Percentiles rank a stretch among this genome's conserved stretches.
Evolutionary conservation across 2,797 vertebrate genomes (phyloP).

Genomic region (Diplodus puntazzo): DNA sequence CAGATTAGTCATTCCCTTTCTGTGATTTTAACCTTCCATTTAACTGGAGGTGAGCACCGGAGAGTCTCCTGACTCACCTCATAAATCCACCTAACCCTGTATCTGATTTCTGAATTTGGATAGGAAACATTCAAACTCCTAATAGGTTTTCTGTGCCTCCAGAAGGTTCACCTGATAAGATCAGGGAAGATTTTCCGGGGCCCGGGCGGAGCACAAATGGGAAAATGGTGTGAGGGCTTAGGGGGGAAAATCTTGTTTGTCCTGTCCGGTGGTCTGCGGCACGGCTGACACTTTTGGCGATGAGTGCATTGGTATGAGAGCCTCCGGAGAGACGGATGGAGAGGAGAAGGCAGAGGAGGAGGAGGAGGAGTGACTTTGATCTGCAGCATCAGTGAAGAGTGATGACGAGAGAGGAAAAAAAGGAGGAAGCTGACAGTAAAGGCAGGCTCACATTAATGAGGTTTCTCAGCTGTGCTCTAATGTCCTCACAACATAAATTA

Average conservation of each 20-base stretch:
- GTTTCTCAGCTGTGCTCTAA: conserved; percentile 20
- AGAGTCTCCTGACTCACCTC: conserved; percentile 38
- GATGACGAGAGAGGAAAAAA: conserved; percentile 19
- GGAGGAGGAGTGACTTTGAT: conserved; percentile 38
- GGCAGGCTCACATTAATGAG: conserved; percentile 11
- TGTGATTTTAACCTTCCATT: conserved; percentile 25
- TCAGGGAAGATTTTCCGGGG: conserved; percentile 60
- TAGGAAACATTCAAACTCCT: conserved; percentile 61
- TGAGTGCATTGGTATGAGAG: conserved; percentile 51
- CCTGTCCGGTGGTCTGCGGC: conserved; percentile 58
- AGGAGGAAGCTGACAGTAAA: conserved; percentile 24
- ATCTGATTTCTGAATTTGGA: conserved; percentile 69
- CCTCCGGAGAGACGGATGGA: conserved; percentile 38
- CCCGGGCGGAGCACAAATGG: conserved; percentile 42
- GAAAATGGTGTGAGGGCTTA: conserved; percentile 54
- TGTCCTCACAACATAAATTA: conserved; percentile 36
- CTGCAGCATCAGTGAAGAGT: conserved; percentile 41
- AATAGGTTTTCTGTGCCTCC: conserved; percentile 61
- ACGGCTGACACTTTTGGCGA: conserved; percentile 39
- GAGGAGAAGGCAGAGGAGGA: conserved; percentile 13
- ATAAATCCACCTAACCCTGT: conserved; percentile 47
- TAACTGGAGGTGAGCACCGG: conserved; percentile 31
- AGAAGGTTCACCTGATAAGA: conserved; percentile 68
- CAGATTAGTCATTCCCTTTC: conserved; percentile 13
- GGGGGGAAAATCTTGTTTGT: conserved; percentile 66